A percentile compares a stretch with the other conserved stretches of the same genome.
Evolutionary conservation across 2,113 vertebrate genomes (phyloP).

Genomic region (Centropristis striata): DNA sequence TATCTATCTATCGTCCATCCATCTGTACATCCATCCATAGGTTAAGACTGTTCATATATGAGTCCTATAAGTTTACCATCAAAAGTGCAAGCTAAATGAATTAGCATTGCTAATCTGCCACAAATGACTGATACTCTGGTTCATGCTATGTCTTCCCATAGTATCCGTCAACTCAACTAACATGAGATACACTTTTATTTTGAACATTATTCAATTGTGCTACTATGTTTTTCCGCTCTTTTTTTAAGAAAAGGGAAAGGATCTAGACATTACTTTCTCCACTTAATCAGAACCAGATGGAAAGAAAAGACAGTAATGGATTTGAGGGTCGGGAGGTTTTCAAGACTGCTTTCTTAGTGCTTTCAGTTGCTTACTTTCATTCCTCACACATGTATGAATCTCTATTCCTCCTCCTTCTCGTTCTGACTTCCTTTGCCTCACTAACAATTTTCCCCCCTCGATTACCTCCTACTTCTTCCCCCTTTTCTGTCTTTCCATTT

Average conservation of each 20-base stretch:
- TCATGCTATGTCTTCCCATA: not conserved
- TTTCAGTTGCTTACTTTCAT: not conserved
- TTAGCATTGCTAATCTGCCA: too few species aligned
- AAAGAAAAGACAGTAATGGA: not conserved
- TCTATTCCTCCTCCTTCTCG: not conserved
- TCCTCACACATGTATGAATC: too few species aligned
- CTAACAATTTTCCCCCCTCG: too few species aligned
- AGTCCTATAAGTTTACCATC: not conserved
- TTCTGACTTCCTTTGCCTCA: not conserved
- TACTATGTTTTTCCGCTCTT: not conserved
- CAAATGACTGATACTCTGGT: too few species aligned
- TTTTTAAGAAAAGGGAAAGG: not conserved
- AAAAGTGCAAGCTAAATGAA: not conserved
- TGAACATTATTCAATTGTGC: not conserved
- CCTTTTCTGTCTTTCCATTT: not conserved
- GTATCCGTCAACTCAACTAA: not conserved
- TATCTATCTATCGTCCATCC: too few species aligned
- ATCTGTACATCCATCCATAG: too few species aligned
- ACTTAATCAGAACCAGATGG: not conserved
- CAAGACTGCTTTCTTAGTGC: not conserved
- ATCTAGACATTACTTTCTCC: not conserved
- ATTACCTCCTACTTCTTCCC: too few species aligned
- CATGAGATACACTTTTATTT: not conserved
- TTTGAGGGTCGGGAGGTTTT: slow-evolving; percentile 8
- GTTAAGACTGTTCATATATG: not conserved